Conservation (phyloP, 2,888 invertebrate genomes). For the Crepidodera aurea region DNA sequence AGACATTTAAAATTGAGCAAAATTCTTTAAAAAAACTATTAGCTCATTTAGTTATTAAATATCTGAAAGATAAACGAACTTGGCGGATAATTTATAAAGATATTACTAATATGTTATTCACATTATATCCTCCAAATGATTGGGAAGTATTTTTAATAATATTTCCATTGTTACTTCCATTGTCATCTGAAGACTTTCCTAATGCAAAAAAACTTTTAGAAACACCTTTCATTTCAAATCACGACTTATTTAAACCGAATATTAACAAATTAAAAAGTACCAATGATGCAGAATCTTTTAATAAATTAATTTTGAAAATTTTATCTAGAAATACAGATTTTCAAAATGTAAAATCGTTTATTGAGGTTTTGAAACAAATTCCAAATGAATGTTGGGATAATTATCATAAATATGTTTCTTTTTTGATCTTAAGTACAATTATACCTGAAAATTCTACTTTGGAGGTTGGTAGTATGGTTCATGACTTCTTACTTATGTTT, state of each 20-base stretch:
- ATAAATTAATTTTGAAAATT: conserved; percentile 39
- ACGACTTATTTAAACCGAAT: conserved; percentile 45
- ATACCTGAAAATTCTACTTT: conserved; percentile 59
- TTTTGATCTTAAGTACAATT: conserved; percentile 62
- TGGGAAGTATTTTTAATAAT: conserved; percentile 67
- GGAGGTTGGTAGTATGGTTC: conserved; percentile 57
- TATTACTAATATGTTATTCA: conserved; percentile 46
- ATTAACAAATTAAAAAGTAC: conserved; percentile 26
- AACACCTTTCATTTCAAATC: conserved; percentile 61
- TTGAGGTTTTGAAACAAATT: conserved; percentile 42
- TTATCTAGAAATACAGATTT: conserved; percentile 38
- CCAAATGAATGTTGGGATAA: conserved; percentile 38
- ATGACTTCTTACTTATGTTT: conserved; percentile 62
- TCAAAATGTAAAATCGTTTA: conserved; percentile 36
- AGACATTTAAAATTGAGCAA: conserved; percentile 39
- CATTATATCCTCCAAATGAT: conserved; percentile 58
- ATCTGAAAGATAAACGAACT: conserved; percentile 51
- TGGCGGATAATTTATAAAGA: conserved; percentile 59
- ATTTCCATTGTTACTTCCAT: conserved; percentile 71
- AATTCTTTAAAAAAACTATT: conserved; percentile 62
- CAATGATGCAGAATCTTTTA: conserved; percentile 38
- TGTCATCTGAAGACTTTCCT: conserved; percentile 58
- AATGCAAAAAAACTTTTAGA: conserved; percentile 61
- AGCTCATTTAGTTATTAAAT: conserved; percentile 64
- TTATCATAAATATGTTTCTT: conserved; percentile 54